Percentiles rank a stretch among this genome's conserved stretches.
phyloP scores from a whole-genome alignment of 1,140 invertebrate species.

The Nautilus pompilius region DNA sequence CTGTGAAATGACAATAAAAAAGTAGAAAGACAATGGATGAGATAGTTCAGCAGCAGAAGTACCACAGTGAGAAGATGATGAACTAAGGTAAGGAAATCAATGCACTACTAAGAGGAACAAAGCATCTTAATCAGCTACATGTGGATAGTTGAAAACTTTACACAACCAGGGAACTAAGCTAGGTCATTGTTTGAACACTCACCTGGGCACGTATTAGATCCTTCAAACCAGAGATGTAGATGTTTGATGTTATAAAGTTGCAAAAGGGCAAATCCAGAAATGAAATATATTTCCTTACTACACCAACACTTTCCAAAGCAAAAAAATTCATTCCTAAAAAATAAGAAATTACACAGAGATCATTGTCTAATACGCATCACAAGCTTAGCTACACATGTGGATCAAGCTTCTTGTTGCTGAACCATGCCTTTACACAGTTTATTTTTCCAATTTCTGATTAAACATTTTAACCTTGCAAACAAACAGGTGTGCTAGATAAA shows the following conservation, averaged over 20 bases:
- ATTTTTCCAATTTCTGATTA: too few species aligned
- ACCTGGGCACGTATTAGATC: conserved; percentile 33
- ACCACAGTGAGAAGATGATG: too few species aligned
- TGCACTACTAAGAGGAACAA: too few species aligned
- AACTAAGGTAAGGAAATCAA: too few species aligned
- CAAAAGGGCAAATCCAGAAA: conserved; percentile 75
- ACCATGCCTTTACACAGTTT: too few species aligned
- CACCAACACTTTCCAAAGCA: conserved; percentile 77
- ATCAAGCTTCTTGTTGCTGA: too few species aligned
- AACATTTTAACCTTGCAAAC: too few species aligned
- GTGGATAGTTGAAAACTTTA: too few species aligned
- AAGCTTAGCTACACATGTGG: too few species aligned
- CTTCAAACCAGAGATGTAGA: conserved; percentile 62
- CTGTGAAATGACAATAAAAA: background rate
- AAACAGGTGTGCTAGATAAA: too few species aligned
- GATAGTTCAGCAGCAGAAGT: conserved; percentile 12
- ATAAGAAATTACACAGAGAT: background rate
- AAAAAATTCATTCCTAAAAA: conserved; percentile 73
- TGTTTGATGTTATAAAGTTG: conserved; percentile 70
- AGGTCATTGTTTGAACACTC: conserved; percentile 18
- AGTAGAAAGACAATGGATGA: background rate
- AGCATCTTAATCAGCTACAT: too few species aligned
- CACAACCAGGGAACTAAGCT: too few species aligned
- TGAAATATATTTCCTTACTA: conserved; percentile 82
- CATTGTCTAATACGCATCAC: background rate